phyloP scores from a whole-genome alignment of 2,797 vertebrate species.

The Tokudaia muenninki region DNA sequence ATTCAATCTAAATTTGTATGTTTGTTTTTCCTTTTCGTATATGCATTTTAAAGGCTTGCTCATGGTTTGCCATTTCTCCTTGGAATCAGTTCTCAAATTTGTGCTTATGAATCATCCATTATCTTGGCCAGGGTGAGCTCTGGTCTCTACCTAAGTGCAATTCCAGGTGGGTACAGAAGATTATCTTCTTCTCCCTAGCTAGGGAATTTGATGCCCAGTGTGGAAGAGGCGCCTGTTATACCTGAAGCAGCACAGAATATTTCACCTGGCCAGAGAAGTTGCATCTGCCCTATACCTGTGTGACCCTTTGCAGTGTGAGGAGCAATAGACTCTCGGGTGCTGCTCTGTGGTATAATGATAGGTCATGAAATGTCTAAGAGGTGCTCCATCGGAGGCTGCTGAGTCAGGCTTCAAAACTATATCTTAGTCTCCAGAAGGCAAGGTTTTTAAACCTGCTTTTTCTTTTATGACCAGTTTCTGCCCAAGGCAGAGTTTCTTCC shows the following conservation, averaged over 20 bases:
- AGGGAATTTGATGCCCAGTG: not conserved
- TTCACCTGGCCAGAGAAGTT: not conserved
- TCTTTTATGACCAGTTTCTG: not conserved
- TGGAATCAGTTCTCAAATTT: not conserved
- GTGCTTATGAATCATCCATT: not conserved
- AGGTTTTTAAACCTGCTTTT: not conserved
- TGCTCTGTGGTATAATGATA: not conserved
- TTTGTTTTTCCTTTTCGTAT: not conserved
- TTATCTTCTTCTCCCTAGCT: rapidly evolving
- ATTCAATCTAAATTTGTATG: not conserved
- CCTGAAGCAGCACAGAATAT: not conserved
- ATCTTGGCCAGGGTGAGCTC: not conserved
- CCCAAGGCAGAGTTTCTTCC: not conserved
- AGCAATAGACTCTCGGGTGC: not conserved
- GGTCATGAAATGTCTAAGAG: not conserved
- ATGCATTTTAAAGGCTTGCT: not conserved
- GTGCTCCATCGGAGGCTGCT: not conserved
- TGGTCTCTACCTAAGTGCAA: not conserved
- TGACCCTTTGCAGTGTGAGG: not conserved
- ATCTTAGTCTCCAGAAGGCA: not conserved
- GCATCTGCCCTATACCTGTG: not conserved
- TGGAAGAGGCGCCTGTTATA: not conserved
- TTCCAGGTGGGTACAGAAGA: not conserved
- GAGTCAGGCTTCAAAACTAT: not conserved
- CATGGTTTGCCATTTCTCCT: not conserved